Evolutionary conservation across 2,888 invertebrate genomes (phyloP).

Genomic region (Ophion ellenae): DNA sequence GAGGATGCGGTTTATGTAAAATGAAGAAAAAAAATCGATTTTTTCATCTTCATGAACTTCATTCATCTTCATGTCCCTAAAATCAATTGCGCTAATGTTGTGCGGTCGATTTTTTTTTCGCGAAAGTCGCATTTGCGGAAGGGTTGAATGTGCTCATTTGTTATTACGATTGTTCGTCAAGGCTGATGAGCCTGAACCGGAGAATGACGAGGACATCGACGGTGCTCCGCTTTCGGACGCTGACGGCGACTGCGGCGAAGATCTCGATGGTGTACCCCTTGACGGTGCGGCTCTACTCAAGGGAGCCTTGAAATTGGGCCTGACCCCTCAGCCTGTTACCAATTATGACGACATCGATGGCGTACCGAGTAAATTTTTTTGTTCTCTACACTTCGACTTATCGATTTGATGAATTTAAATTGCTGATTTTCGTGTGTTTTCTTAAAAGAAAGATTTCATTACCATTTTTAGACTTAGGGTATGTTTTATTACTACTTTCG

Average conservation of each 20-base stretch:
- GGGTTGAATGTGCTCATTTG: not conserved
- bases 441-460: not conserved
- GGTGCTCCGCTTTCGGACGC: conserved; percentile 87
- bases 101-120: not conserved
- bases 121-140: not conserved
- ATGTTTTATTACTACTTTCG: too few species aligned
- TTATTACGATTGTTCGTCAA: conserved; percentile 44
- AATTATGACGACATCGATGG: conserved; percentile 89
- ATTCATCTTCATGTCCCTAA: too few species aligned
- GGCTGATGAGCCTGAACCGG: conserved; percentile 80
- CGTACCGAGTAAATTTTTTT: conserved; percentile 84
- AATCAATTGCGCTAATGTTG: not conserved
- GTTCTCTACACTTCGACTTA: not conserved
- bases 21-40: too few species aligned
- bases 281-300: conserved; percentile 93
- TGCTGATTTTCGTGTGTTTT: not conserved
- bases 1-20: too few species aligned
- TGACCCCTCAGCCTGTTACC: conserved; percentile 81
- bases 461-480: too few species aligned
- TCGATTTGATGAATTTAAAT: not conserved
- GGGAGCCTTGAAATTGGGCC: conserved; percentile 86
- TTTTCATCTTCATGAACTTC: too few species aligned
- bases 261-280: conserved; percentile 88
- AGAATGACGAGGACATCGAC: conserved; percentile 88
- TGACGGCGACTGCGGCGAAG: conserved; percentile 84